Percentiles rank a stretch among this genome's conserved stretches.
Conservation (phyloP, 1,140 invertebrate species). For the Frieseomelitta varia region DNA sequence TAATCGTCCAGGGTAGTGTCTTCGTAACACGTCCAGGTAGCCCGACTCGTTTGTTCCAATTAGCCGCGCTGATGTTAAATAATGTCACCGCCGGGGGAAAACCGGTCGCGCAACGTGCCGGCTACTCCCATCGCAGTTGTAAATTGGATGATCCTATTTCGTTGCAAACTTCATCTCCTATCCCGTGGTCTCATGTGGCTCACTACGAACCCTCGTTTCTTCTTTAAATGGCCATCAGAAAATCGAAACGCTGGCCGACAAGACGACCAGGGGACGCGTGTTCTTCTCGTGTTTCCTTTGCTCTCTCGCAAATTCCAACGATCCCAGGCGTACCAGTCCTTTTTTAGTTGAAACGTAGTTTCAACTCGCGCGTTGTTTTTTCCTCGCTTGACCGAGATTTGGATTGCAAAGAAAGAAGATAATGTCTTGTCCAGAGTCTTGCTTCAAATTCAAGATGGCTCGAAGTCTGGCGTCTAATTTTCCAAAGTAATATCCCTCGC, state of each 20-base stretch:
- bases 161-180: conserved; percentile 20
- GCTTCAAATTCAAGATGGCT: too few relatives aligned
- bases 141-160: conserved; percentile 41
- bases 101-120: not conserved
- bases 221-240: not conserved
- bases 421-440: not conserved
- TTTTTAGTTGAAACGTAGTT: conserved; percentile 32
- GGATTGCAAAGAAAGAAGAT: not conserved
- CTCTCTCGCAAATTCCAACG: not conserved
- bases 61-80: conserved; percentile 54
- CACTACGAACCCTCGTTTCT: not conserved
- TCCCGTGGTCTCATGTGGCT: not conserved
- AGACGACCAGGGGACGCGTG: not conserved
- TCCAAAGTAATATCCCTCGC: not conserved
- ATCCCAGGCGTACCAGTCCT: not conserved
- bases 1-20: conserved; percentile 38
- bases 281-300: too few relatives aligned
- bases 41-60: conserved; percentile 50
- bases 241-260: not conserved
- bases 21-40: conserved; percentile 36
- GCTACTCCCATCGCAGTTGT: conserved; percentile 3
- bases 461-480: not conserved
- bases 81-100: conserved; percentile 32
- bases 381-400: not conserved
- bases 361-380: not conserved